Evolutionary conservation across 2,113 vertebrate genomes (phyloP).

Genomic region (Cisticola juncidis): DNA sequence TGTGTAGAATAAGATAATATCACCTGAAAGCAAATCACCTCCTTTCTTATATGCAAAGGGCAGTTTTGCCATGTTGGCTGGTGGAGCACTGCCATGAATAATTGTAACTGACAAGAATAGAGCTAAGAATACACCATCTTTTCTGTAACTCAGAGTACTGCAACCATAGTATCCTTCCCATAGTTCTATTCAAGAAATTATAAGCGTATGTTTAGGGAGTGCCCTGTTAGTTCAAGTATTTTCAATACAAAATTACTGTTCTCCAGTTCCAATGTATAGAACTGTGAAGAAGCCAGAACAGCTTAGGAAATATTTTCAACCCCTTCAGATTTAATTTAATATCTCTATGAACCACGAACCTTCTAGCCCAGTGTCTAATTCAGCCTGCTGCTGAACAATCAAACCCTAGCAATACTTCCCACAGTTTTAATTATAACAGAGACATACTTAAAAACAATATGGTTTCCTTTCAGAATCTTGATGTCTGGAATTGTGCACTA

Average conservation of each 20-base stretch:
- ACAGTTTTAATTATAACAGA: conserved; percentile 56
- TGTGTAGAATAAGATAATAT: not conserved
- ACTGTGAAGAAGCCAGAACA: conserved; percentile 7
- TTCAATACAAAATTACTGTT: conserved; percentile 47
- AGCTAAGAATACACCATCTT: not conserved
- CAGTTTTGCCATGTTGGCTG: not conserved
- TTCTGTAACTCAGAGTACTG: not conserved
- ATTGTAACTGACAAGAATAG: not conserved
- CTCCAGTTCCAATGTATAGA: not conserved
- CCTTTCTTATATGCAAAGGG: not conserved
- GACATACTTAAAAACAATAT: conserved; percentile 54
- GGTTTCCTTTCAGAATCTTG: conserved; percentile 55
- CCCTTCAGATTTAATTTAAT: conserved; percentile 51
- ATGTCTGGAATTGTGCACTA: conserved; percentile 35
- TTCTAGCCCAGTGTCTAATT: conserved; percentile 41
- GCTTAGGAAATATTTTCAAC: conserved; percentile 9
- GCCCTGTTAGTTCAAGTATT: not conserved
- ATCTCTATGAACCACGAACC: not conserved
- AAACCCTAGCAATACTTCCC: conserved; percentile 49
- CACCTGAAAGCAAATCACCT: not conserved
- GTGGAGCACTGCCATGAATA: not conserved
- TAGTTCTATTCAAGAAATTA: not conserved
- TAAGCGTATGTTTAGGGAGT: not conserved
- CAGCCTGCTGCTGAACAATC: conserved; percentile 26
- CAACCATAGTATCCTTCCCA: not conserved